Base-by-base conservation (phyloP, 2,888 invertebrate genomes). In the Scaeva pyrastri region DNA sequence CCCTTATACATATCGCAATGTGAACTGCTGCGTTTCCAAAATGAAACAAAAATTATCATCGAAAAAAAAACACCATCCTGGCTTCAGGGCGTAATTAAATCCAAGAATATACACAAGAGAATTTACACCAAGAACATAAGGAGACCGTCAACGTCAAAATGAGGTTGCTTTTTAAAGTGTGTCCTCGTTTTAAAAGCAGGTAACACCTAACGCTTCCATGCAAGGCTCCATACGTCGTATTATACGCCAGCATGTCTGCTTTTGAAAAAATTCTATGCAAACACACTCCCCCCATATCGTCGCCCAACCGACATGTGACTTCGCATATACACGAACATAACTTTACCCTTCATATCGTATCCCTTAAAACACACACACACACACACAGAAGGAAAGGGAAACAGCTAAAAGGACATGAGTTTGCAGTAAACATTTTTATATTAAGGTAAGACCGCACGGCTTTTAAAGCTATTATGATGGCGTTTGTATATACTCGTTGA, bases 51-150 rank as follows among this genome's bases (percentile, higher is more conserved):
- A 62, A 36, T 1, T 56, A 0, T 36, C 5, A 23, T 36, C 5
- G 16, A 36, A 36, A 36, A 41, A 70, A 62, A 52, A 23, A 45
- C 19, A 31, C 23, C 26, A 58, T 60, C 76, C 7, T 19, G 36
- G 39, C 68, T 83, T 12, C 62, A 70, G 64, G 41, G 56, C 19
- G 31, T 78, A 83, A 83, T 83, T 83, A 78, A 74, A 78, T 83
- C 62, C 73, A 83, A 26, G 50, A 68, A 81, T 60, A 60, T 60
- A 48, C 21, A 60, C n/a, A 55, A 19, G 48, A 52, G 43, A 60
- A 39, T 21, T 60, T 21, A 60, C 60, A 60, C n/a, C 36, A 21
- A 21, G 52, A 60, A 64, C 26, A n/a, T n/a, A 73, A 62, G 8
- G 70, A 55, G 36, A 52, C 14, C 56, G 31, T 31, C 31, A 39